These are phyloP conservation scores for Grus americana DNA, from an alignment of 2,113 vertebrate genomes.

Conservation along the genomic window DNA sequence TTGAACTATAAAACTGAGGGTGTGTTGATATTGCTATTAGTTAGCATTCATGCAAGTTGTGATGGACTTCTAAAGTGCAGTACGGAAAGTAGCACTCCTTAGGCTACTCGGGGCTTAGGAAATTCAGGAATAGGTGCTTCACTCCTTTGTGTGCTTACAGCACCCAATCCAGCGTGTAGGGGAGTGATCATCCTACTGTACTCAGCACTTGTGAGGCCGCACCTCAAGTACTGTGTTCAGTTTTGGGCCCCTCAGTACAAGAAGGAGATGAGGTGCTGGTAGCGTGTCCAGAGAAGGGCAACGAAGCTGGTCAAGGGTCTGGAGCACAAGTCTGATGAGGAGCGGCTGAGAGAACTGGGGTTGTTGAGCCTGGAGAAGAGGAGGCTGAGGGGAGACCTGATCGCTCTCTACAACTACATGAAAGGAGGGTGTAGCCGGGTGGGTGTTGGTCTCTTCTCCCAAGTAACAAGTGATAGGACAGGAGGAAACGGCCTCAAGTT, in stretches of 20 bases:
- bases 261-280: not conserved
- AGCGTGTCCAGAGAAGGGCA: not conserved
- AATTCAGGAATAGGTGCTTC: not conserved
- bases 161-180: not conserved
- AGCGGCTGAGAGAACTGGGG: too few species aligned
- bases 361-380: not conserved
- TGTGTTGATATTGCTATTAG: not conserved
- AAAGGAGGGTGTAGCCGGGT: not conserved
- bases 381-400: not conserved
- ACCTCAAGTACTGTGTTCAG: not conserved
- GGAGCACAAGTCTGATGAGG: not conserved
- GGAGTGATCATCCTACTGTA: not conserved
- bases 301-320: not conserved
- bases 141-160: not conserved
- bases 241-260: rapidly evolving
- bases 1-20: not conserved
- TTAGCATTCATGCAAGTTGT: not conserved
- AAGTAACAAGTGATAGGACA: not conserved
- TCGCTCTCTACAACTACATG: not conserved
- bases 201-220: not conserved
- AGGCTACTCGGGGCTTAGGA: not conserved
- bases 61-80: not conserved
- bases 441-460: rapidly evolving
- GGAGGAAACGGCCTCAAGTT: not conserved
- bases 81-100: not conserved